Conservation (phyloP, 2,113 vertebrate species). For the Pardalotus punctatus region DNA sequence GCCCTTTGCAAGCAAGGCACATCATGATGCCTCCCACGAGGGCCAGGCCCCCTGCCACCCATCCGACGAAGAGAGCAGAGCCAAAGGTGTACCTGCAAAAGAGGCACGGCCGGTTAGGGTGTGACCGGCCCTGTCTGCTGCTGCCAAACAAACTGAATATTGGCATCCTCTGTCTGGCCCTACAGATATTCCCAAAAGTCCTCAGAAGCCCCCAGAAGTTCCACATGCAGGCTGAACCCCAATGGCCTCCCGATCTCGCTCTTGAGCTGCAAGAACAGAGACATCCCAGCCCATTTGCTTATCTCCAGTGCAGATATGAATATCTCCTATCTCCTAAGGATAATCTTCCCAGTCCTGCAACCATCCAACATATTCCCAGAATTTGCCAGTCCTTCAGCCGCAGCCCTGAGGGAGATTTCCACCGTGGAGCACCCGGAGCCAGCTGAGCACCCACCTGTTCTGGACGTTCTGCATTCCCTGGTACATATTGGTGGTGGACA, state of each 20-base stretch:
- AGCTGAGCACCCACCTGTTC: conserved; percentile 68
- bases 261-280: background rate
- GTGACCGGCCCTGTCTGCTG: background rate
- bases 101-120: background rate
- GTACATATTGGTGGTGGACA: conserved; percentile 77
- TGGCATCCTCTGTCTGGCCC: background rate
- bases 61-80: conserved; percentile 88
- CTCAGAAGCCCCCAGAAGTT: background rate
- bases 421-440: rapidly evolving
- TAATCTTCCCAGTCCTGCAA: background rate
- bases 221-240: background rate
- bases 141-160: rapidly evolving
- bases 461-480: conserved; percentile 71
- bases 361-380: background rate
- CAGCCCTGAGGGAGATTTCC: background rate
- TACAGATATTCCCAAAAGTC: background rate
- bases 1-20: conserved; percentile 87
- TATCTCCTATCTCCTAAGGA: background rate
- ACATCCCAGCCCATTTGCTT: background rate
- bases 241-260: background rate
- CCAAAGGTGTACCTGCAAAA: conserved; percentile 89
- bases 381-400: background rate
- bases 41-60: conserved; percentile 85
- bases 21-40: conserved; percentile 84
- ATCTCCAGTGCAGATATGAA: background rate